Base-by-base conservation (phyloP, 2,113 vertebrate genomes). In the Antennarius striatus region DNA sequence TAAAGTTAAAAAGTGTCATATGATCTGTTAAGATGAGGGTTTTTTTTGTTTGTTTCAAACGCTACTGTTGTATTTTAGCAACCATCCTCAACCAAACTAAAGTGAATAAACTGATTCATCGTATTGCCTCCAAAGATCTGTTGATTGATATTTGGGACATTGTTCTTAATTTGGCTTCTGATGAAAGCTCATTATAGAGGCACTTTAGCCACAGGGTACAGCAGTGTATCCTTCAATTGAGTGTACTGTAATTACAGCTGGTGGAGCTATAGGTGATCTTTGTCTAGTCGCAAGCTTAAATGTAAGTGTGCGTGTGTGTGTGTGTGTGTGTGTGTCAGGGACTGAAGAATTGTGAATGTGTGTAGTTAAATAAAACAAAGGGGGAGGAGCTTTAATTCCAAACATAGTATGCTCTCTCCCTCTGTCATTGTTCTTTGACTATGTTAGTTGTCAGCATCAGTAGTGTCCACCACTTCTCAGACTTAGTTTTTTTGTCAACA, bases 171-270 rank as follows among this genome's bases (percentile, higher is more conserved):
- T 66, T 74, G 50, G 55, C 79, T 72, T 56, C 58, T 65, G 68
- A 68, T 88, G 59, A 80, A 74, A 60, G 58, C 81, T 78, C 70
- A 71, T 82, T 80, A 68, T 65, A 71, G 77, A 77, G 47, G 29
- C 51, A 67, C 63, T 79, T 66, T 58, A 80, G 77, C 74, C 67
- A 57, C 60, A 64, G 61, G 77, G 61, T 45, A 28, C 73, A 73
- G 54, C 72, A 74, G 71, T 60, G 17, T 67, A 61, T 67, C 71
- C 73, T 82, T 63, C 63, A 67, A 72, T 80, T 63, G 36, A 77
- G 69, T 63, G 48, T 57, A 68, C 55, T 58, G 47, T 80, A 81
- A 86, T 86, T 82, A 74, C 79, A 71, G 77, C 66, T 71, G 64
- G 56, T 66, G 59, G 51, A 75, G 68, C 45, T 22, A 22, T 17